Base-by-base conservation (phyloP, 2,888 invertebrate species). In the Physocephala rufipes region DNA sequence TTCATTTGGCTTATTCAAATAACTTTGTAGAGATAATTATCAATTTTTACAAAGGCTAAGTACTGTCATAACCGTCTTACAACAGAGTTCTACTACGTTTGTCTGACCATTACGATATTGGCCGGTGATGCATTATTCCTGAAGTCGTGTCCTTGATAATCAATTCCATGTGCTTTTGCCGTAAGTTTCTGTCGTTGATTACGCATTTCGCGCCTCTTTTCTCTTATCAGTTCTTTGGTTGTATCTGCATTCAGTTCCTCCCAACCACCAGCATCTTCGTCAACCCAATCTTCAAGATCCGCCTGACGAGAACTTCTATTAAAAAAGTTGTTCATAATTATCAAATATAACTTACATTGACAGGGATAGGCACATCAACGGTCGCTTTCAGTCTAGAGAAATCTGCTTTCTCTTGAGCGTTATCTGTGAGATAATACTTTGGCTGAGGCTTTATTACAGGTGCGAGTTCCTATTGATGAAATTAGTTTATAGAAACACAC, bases 391-490 rank as follows among this genome's bases (percentile, higher is more conserved):
- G 85, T 73, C 88, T 86, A 4, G 87, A 85, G 36, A 87, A 84
- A 73, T 86, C 86, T 67, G 79, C 79, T 63, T 80, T 78, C 63
- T 78, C 79, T 69, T 76, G 71, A 21, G 66, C 66, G 59, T 85
- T 85, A 70, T 86, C 84, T 67, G 82, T 86, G 30, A 90, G 82
- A 67, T 89, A 84, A 63, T 90, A 79, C 82, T 90, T 90, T 0
- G 86, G 85, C 79, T 90, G 91, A 68, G 86, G 88, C 19, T 89
- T 90, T 49, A 91, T 90, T 74, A 86, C 87, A 13, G 91, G 91
- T 36, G 89, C 85, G 89, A 91, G 89, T 77, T 90, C 89, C 89
- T 89, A 43, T 24, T 72, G 49, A 47, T 24, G 51, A 45, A 47
- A 59, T 28, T 45, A 26, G 47, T 49, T 45, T 19, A 26, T 9